Base-by-base conservation (phyloP, 2,888 invertebrate species). In the Spilosoma lubricipeda region DNA sequence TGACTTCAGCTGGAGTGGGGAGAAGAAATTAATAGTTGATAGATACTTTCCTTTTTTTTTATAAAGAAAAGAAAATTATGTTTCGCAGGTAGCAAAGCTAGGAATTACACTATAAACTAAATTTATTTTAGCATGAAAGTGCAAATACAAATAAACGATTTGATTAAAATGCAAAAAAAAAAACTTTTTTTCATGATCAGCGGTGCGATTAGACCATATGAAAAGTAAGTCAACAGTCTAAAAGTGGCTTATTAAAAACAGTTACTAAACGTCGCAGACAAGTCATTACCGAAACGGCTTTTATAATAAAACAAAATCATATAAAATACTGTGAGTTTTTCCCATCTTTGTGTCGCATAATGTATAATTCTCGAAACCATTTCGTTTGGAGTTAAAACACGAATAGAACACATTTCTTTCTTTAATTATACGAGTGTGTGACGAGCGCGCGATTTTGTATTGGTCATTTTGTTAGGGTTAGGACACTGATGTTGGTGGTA, bases 321-420 rank as follows among this genome's bases (percentile, higher is more conserved):
- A 67, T 69, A 64, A 77, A 82, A 80, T 78, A 74, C 67, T 67
- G 48, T 70, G 79, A 82, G 39, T 79, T 74, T 76, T 85, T 86
- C 85, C 76, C 86, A 85, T 75, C 81, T 82, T 85, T 85, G 86
- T 85, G 79, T 83, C 67, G 30, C 68, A 71, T 70, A 79, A 70
- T 69, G 82, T 83, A 81, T 88, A 80, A 79, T 77, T 83, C 76
- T 79, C 72, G 81, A 84, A 85, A 87, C 83, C 85, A 90, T 89
- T 92, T 91, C 87, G 88, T 90, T 88, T 88, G 81, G 82, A 88
- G 88, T 89, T 90, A 91, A 90, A 90, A 89, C 88, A 85, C 82
- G 83, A 89, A 88, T 86, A 85, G 85, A 84, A 78, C 86, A 90
- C 89, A 91, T 92, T 92, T 92, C 90, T 90, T 87, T 86, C 85